Evolutionary conservation across 2,113 vertebrate genomes (phyloP).

Genomic region (Pleuronectes platessa): DNA sequence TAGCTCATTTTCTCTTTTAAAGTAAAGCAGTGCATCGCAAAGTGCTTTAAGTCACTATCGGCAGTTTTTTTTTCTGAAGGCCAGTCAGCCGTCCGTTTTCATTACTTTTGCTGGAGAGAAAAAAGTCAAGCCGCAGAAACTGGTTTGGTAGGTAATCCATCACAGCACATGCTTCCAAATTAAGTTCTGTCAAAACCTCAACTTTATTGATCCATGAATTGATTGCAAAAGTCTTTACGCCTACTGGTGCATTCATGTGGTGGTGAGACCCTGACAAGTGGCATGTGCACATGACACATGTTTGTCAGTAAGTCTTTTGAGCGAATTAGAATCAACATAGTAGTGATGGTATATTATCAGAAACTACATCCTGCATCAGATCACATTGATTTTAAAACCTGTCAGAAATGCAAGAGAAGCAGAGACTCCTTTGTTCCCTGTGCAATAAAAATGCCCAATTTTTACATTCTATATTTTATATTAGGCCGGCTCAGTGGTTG

Average conservation of each 20-base stretch:
- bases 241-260: background rate
- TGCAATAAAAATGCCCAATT: too few species aligned
- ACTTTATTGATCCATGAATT: background rate
- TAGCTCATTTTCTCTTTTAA: background rate
- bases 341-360: background rate
- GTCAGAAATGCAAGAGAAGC: background rate
- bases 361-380: background rate
- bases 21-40: background rate
- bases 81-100: conserved; percentile 2
- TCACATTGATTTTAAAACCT: background rate
- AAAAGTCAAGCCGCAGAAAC: background rate
- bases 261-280: too few species aligned
- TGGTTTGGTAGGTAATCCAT: conserved; percentile 14
- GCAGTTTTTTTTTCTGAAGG: conserved; percentile 11
- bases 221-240: background rate
- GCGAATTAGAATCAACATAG: background rate
- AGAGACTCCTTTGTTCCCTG: background rate
- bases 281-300: background rate
- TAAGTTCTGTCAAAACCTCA: background rate
- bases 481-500: too few species aligned
- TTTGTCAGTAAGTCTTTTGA: background rate
- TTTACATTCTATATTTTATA: too few species aligned
- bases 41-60: background rate
- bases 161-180: background rate
- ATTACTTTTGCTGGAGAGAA: background rate